Evolutionary conservation across 1,140 invertebrate genomes (phyloP).

Genomic region (Homarus americanus): DNA sequence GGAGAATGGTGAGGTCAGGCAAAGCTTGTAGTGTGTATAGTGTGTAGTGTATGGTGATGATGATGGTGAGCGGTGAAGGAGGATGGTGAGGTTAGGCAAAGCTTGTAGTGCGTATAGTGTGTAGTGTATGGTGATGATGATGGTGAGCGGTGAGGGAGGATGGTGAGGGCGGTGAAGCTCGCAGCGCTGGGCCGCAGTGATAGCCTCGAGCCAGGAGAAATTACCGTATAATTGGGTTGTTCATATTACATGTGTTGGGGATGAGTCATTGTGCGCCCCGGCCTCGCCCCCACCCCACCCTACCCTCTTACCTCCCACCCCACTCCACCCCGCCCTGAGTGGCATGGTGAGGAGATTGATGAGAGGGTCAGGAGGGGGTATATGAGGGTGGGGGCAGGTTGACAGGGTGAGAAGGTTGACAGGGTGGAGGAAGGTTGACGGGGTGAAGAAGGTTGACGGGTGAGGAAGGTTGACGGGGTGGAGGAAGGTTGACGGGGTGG

Average conservation of each 20-base stretch:
- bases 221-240: conserved; percentile 70
- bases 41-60: no score
- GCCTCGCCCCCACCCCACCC: no score
- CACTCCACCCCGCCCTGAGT: no score
- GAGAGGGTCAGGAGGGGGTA: no score
- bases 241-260: conserved; percentile 70
- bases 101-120: not conserved
- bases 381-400: no score
- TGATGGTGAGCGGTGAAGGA: no score
- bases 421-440: not conserved
- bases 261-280: conserved; percentile 68
- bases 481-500: no score
- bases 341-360: no score
- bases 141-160: not conserved
- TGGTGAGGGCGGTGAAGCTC: not conserved
- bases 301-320: no score
- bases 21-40: no score
- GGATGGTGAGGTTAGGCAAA: not conserved
- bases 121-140: not conserved
- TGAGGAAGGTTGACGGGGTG: no score
- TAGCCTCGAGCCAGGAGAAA: conserved; percentile 33
- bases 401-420: not conserved
- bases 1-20: no score
- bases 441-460: not conserved
- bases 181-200: not conserved